Conservation (phyloP, 2,888 invertebrate genomes). For the Apoda limacodes region DNA sequence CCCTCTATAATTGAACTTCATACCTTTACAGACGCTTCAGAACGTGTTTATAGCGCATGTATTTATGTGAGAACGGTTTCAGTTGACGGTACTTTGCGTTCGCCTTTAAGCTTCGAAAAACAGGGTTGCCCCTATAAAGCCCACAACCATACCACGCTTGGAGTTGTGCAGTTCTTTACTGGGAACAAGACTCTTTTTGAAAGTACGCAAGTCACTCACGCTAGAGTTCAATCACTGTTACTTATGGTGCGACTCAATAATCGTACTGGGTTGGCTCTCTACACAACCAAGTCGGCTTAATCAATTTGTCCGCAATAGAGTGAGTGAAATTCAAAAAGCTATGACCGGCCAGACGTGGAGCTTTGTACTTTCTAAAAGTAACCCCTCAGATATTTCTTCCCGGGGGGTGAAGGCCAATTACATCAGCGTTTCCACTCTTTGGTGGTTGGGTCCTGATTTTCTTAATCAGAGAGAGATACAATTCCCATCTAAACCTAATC, state of each 20-base stretch:
- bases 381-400: conserved; percentile 12
- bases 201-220: conserved; percentile 3
- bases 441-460: conserved; percentile 9
- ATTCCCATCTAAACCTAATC: conserved; percentile 4
- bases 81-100: conserved; percentile 11
- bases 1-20: conserved; percentile 17
- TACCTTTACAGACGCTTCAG: conserved; percentile 22
- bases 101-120: conserved; percentile 19
- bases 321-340: conserved; percentile 6
- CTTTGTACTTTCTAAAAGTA: conserved; percentile 6
- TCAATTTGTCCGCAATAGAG: conserved; percentile 6
- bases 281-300: conserved; percentile 2
- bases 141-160: conserved; percentile 16
- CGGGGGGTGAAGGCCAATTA: conserved; percentile 11
- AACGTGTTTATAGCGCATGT: conserved; percentile 21
- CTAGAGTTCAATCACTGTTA: background rate
- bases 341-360: conserved; percentile 5
- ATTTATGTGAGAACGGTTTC: conserved; percentile 16
- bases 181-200: no score
- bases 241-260: conserved; percentile 7
- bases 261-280: conserved; percentile 5
- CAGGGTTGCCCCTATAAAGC: conserved; percentile 18
- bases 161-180: conserved; percentile 14
- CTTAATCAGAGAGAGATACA: conserved; percentile 2
- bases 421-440: conserved; percentile 9